These are phyloP conservation scores for Autographa pulchrina DNA, from an alignment of 2,888 invertebrate species.

Conservation along the genomic window DNA sequence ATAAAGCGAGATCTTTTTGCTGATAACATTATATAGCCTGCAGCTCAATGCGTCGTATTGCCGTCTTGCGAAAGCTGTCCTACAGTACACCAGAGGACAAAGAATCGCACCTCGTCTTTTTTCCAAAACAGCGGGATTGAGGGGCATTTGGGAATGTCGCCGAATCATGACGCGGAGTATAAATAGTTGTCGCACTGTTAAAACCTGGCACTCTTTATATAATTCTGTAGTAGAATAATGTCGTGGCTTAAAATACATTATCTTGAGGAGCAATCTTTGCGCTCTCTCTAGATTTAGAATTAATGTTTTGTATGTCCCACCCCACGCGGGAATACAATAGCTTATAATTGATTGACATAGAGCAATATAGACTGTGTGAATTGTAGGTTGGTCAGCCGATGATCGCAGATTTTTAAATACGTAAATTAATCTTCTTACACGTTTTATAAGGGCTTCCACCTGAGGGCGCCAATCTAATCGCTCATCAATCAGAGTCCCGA, in stretches of 20 bases:
- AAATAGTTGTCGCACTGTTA: slow-evolving; percentile 3
- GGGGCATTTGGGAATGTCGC: background rate
- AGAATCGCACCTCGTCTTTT: background rate
- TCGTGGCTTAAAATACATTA: background rate
- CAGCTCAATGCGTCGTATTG: too few species aligned
- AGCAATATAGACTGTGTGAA: too few species aligned
- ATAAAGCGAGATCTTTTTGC: too few species aligned
- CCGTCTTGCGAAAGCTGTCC: too few species aligned
- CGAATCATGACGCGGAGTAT: background rate
- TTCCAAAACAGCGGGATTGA: background rate
- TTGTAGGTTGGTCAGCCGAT: too few species aligned
- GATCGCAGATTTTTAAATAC: background rate
- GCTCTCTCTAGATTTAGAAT: slow-evolving; percentile 1
- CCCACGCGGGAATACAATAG: too few species aligned
- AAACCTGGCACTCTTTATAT: background rate
- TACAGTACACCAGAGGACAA: too few species aligned
- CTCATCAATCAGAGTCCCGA: slow-evolving; percentile 8
- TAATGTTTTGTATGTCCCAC: slow-evolving; percentile 3
- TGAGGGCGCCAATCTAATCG: slow-evolving; percentile 2
- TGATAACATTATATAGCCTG: too few species aligned
- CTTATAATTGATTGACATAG: too few species aligned
- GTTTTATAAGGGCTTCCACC: background rate
- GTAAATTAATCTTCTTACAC: background rate
- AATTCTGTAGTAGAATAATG: background rate
- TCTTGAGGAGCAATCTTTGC: slow-evolving; percentile 8